These are phyloP conservation scores for Eupithecia pulchellata DNA, from an alignment of 2,888 invertebrate species.

Conservation along the genomic window DNA sequence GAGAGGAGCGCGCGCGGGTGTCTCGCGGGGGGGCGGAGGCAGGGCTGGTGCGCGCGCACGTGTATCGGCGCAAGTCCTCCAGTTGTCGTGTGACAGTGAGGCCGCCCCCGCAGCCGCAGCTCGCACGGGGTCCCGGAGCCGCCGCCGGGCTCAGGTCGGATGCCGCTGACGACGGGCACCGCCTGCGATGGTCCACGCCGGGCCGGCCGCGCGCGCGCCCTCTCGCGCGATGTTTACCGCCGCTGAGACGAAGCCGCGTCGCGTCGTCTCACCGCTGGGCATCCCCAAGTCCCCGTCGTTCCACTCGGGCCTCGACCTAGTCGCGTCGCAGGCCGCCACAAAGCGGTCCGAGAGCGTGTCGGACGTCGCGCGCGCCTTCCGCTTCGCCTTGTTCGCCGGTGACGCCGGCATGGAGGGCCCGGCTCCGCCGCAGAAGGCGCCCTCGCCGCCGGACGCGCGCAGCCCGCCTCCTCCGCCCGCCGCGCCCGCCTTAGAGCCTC, in stretches of 20 bases:
- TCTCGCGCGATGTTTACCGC: constrained; percentile 83
- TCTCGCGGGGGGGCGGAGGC: constrained; percentile 45
- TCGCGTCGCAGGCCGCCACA: constrained; percentile 86
- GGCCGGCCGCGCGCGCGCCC: constrained; percentile 84
- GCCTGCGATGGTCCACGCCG: constrained; percentile 85
- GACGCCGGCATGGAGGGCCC: constrained; percentile 74
- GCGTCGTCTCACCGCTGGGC: constrained; percentile 87
- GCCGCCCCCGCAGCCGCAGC: constrained; percentile 81
- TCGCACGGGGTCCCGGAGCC: constrained; percentile 79
- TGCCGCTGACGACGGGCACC: constrained; percentile 85
- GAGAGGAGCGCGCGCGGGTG: constrained; percentile 47
- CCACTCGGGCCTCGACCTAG: constrained; percentile 93
- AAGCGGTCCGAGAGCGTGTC: constrained; percentile 80
- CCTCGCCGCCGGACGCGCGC: constrained; percentile 77
- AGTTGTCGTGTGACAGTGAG: constrained; percentile 70
- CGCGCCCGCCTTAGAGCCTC: constrained; percentile 61
- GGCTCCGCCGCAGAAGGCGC: constrained; percentile 71
- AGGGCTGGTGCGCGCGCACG: constrained; percentile 56
- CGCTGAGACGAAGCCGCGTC: constrained; percentile 81
- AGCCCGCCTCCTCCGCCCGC: constrained; percentile 71
- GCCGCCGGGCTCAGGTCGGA: constrained; percentile 82
- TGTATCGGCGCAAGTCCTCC: constrained; percentile 48
- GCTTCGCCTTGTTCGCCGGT: constrained; percentile 75
- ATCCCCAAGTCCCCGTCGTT: constrained; percentile 95
- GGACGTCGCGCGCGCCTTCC: constrained; percentile 81